Evolutionary conservation across 92 coral and sea anemone species (phyloP).

Genomic region (Meandrina meandrites): DNA sequence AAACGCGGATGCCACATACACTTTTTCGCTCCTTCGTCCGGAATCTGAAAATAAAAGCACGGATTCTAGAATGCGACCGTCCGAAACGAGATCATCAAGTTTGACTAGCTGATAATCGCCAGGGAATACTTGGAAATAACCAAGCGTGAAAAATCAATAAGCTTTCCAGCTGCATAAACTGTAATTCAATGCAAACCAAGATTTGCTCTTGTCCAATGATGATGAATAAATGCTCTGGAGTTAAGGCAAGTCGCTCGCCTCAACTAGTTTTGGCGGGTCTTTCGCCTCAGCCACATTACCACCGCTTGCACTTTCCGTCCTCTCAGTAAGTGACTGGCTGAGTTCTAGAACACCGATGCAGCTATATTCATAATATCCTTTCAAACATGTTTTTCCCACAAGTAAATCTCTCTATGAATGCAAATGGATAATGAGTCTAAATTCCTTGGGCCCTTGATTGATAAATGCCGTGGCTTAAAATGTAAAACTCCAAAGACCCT

Average conservation of each 20-base stretch:
- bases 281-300: neutral
- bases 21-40: neutral
- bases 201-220: neutral
- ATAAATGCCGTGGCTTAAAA: too few relatives aligned
- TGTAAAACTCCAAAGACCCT: too few relatives aligned
- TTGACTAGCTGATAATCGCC: neutral
- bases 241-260: too few relatives aligned
- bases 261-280: neutral
- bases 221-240: neutral
- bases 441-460: too few relatives aligned
- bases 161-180: neutral
- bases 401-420: too few relatives aligned
- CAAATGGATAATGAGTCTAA: too few relatives aligned
- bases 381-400: too few relatives aligned
- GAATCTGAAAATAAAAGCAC: too few relatives aligned
- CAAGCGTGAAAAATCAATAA: neutral
- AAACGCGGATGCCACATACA: neutral
- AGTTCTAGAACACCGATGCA: neutral
- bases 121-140: neutral
- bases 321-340: neutral
- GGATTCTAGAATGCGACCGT: neutral
- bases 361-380: neutral
- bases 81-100: neutral
- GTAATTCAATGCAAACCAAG: neutral
- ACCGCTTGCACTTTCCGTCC: neutral